A percentile compares a stretch with the other conserved stretches of the same genome.
Conservation (phyloP, 2,888 invertebrate species). For the Pammene fasciana region DNA sequence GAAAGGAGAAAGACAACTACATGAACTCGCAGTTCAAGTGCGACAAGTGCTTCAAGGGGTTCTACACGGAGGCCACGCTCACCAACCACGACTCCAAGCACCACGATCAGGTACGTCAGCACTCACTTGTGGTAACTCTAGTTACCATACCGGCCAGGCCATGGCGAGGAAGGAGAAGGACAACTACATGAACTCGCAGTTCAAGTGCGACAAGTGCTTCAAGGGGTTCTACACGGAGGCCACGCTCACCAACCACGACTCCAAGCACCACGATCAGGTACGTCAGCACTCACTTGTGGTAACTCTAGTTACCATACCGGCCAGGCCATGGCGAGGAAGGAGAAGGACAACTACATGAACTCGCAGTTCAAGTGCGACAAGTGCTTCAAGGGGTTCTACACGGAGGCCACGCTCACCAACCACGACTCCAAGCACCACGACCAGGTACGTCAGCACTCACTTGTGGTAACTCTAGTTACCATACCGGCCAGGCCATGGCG, state of each 20-base stretch:
- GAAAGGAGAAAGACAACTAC: conserved; percentile 42
- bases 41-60: conserved; percentile 43
- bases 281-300: neutral
- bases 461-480: too few species aligned
- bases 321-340: conserved; percentile 37
- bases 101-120: conserved; percentile 40
- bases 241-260: conserved; percentile 41
- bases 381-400: conserved; percentile 44
- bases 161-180: conserved; percentile 39
- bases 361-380: conserved; percentile 43
- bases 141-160: too few species aligned
- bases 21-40: conserved; percentile 44
- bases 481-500: too few species aligned
- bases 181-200: conserved; percentile 44
- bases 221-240: conserved; percentile 43
- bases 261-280: conserved; percentile 43
- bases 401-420: conserved; percentile 42
- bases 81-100: conserved; percentile 42
- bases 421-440: conserved; percentile 43
- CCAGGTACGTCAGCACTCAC: conserved; percentile 23
- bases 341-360: conserved; percentile 44
- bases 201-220: conserved; percentile 44
- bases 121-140: too few species aligned
- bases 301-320: too few species aligned
- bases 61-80: conserved; percentile 42